Percentiles rank a stretch among this genome's conserved stretches.
Evolutionary conservation across 2,113 vertebrate genomes (phyloP).

Genomic region (Falco punctatus): DNA sequence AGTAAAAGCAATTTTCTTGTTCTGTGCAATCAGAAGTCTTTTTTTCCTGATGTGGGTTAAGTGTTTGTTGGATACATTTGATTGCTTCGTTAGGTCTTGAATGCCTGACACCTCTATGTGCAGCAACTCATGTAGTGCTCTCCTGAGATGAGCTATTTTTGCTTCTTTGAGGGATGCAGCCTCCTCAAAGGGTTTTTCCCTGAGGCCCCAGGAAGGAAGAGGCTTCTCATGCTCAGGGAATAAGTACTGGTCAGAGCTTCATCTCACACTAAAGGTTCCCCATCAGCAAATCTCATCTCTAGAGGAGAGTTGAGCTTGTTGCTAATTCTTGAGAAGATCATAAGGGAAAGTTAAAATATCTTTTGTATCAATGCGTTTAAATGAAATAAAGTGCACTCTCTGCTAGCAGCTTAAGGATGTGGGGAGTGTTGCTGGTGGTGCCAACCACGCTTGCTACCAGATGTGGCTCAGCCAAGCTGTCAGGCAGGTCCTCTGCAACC

Average conservation of each 20-base stretch:
- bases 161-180: not conserved
- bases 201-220: not conserved
- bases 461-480: not conserved
- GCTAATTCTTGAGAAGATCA: not conserved
- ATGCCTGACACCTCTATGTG: not conserved
- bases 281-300: not conserved
- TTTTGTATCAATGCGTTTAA: not conserved
- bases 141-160: not conserved
- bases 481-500: not conserved
- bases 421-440: not conserved
- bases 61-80: not conserved
- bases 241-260: not conserved
- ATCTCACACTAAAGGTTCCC: not conserved
- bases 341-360: not conserved
- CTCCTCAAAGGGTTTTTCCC: not conserved
- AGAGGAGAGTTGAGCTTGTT: not conserved
- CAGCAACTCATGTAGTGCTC: not conserved
- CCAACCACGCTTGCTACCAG: not conserved
- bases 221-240: not conserved
- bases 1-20: not conserved
- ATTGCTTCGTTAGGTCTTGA: not conserved
- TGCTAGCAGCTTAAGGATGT: not conserved
- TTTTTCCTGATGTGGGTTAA: not conserved
- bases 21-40: not conserved
- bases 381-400: not conserved